These are phyloP conservation scores for Oryzias curvinotus DNA, from an alignment of 2,113 vertebrate genomes.

Conservation along the genomic window DNA sequence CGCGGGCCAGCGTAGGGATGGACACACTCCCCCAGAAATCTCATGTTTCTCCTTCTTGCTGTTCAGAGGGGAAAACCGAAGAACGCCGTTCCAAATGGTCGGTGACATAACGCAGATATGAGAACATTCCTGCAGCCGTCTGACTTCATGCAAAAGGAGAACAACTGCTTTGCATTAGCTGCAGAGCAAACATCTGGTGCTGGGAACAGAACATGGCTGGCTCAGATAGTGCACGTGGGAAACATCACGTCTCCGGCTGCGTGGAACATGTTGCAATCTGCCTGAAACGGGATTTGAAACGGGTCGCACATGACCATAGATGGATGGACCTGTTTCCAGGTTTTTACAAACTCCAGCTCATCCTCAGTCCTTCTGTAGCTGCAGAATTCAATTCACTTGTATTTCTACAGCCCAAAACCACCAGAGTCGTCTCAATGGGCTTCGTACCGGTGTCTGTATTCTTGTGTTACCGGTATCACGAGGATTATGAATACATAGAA, in stretches of 20 bases:
- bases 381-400: too few species aligned
- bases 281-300: neutral
- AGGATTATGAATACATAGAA: too few species aligned
- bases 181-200: slow-evolving; percentile 21
- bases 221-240: neutral
- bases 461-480: too few species aligned
- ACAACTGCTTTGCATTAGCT: slow-evolving; percentile 27
- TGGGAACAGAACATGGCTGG: slow-evolving; percentile 3
- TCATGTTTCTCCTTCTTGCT: slow-evolving; percentile 31
- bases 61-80: slow-evolving; percentile 35
- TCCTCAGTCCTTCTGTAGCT: too few species aligned
- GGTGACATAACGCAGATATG: slow-evolving; percentile 53
- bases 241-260: slow-evolving; percentile 21
- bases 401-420: too few species aligned
- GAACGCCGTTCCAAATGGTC: slow-evolving; percentile 32
- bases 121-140: slow-evolving; percentile 40
- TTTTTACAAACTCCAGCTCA: too few species aligned
- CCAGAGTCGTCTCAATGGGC: too few species aligned
- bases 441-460: too few species aligned
- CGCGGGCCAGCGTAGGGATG: too few species aligned
- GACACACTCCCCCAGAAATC: slow-evolving; percentile 20
- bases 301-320: neutral
- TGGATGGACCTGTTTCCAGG: neutral
- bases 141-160: slow-evolving; percentile 34
- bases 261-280: neutral